Evolutionary conservation across 2,888 invertebrate genomes (phyloP), one percentile per base, ranked within the genome.

Genomic region (Coelinius sp.): DNA sequence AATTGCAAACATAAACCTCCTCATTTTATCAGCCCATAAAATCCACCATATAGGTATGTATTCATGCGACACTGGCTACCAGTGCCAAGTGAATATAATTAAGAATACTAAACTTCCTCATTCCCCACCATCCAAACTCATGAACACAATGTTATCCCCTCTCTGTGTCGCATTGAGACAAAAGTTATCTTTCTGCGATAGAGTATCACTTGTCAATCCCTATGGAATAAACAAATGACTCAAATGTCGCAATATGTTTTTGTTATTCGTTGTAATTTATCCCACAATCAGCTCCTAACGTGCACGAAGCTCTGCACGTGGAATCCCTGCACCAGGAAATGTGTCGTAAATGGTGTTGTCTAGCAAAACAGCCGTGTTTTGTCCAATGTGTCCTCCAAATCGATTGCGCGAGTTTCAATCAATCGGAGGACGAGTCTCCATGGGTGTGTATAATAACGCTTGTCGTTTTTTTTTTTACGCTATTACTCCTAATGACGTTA

Each of bases 291-390:
- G 3, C 52, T 56, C 27, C 25, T 7, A n/a, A 56, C 25, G 27
- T 27, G 25, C 46, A 6, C 5, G 7, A 6, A 27, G 1, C 3
- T 4, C 56, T 25, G 14, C 56, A 56, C 56, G 56, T 56, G 56
- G n/a, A 12, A 2, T 52, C 20, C 5, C 17, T 24, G 10, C 56
- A 56, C 56, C 56, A 27, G 56, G 56, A 56, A 27, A 27, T 27
- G 24, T 27, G 17, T 14, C 27, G 14, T 6, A n/a, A 27, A 56
- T n/a, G 14, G 1, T 52, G 10, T 12, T 52, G 5, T n/a, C n/a
- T 27, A 56, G 56, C 56, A 56, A 5, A 56, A 56, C 27, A 56
- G 56, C 6, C 56, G 20, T 62, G 38, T 62, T 62, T 35, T 62
- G 3, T 10, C 24, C 0, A 35, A 12, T 1, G 10, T 38, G 62